These are phyloP conservation scores for Centrocercus urophasianus DNA, from an alignment of 2,113 vertebrate species.

Conservation along the genomic window DNA sequence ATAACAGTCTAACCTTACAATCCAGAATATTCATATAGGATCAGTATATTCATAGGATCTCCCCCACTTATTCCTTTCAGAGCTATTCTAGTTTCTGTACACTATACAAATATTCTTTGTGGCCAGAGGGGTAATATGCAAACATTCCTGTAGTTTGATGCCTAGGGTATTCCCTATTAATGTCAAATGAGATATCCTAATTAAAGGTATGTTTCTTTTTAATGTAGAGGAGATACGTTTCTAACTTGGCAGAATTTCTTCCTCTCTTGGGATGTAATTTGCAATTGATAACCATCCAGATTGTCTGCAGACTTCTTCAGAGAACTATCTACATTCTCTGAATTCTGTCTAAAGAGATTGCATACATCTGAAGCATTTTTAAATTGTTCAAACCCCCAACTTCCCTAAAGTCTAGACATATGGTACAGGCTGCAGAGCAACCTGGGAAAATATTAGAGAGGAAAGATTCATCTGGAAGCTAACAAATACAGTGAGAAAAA, in stretches of 20 bases:
- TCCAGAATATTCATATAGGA: neutral
- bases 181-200: neutral
- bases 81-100: neutral
- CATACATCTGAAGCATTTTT: neutral
- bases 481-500: neutral
- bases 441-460: neutral
- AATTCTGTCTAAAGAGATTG: neutral
- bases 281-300: neutral
- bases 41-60: neutral
- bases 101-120: neutral
- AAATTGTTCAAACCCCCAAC: rapidly evolving
- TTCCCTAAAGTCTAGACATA: rapidly evolving
- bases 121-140: neutral
- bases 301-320: neutral
- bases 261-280: neutral
- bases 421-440: neutral
- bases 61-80: neutral
- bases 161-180: neutral
- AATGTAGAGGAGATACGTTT: neutral
- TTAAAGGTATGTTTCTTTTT: neutral
- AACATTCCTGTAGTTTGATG: neutral
- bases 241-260: neutral
- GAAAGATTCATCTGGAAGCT: neutral
- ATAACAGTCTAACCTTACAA: neutral
- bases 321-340: neutral